Base-by-base conservation (phyloP, 2,113 vertebrate species). In the Lepus americanus region DNA sequence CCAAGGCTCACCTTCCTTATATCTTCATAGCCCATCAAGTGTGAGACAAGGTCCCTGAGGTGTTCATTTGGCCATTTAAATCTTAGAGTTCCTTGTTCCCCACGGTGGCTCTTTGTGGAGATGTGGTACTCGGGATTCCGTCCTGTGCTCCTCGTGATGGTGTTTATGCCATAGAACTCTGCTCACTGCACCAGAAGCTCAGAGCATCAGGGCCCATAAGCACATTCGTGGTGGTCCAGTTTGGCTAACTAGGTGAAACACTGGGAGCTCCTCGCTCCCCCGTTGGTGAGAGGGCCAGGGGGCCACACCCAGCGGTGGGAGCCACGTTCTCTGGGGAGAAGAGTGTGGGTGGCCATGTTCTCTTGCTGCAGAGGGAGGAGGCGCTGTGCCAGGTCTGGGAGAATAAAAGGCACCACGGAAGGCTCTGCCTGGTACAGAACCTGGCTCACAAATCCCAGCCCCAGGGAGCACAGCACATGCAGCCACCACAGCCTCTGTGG, bases 341-440 rank as follows among this genome's bases (percentile, higher is more conserved):
- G 72, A 51, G 1, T 9, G 1, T 27, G 12, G 64, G 8, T 6
- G 20, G 76, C 23, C 7, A 64, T 10, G 23, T 67, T 55, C 66
- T 29, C 6, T 0, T 14, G 73, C 33, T 76, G 31, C 44, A 2
- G 3, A 51, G 70, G 61, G 72, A 76, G 64, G 22, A 22, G 27
- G 63, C 9, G 5, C 31, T 13, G 2, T 39, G n/a, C 23, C 9
- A 0, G 25, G 29, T 4, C 6, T 20, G 8, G 9, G 70, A 29
- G 59, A 49, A 59, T 20, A 33, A 13, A 29, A 63, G 19, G 6
- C 27, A 5, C 27, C 27, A 25, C 31, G 61, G 22, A 55, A 86
- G 76, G 70, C 22, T 11, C 85, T 31, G 90, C 61, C 77, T 84
- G 16, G 16, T 29, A 85, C 16, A 83, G 88, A 87, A 63, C n/a